phyloP scores from a whole-genome alignment of 1,140 invertebrate genomes.

The Leptinotarsa undecemlineata region DNA sequence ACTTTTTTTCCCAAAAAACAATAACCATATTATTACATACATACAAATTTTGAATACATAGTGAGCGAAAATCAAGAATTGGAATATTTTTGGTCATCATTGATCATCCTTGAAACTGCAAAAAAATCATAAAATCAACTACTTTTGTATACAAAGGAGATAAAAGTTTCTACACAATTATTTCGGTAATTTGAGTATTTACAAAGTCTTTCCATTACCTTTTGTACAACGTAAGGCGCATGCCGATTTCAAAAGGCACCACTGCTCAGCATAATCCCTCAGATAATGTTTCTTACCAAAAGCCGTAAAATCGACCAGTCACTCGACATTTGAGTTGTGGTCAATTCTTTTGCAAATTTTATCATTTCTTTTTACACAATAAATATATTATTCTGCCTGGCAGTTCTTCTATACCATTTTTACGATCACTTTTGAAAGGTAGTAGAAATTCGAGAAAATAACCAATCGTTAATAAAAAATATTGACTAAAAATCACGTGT shows the following conservation, averaged over 20 bases:
- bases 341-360: slow-evolving; percentile 3
- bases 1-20: too few species aligned
- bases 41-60: too few species aligned
- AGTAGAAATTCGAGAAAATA: not conserved
- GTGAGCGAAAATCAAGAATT: too few species aligned
- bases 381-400: not conserved
- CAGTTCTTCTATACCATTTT: not conserved
- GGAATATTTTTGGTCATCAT: too few species aligned
- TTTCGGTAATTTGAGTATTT: slow-evolving; percentile 1
- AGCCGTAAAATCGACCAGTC: not conserved
- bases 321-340: not conserved
- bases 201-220: not conserved
- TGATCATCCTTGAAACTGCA: too few species aligned
- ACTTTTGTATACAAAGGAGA: too few species aligned
- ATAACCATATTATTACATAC: too few species aligned
- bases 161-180: not conserved
- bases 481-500: not conserved
- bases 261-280: not conserved
- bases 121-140: too few species aligned
- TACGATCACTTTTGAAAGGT: not conserved
- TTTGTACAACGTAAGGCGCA: not conserved
- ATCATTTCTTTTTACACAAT: not conserved
- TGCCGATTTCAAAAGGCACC: not conserved
- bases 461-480: not conserved
- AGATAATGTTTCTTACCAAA: not conserved